Conservation (phyloP, 2,888 invertebrate genomes). For the Camptogramma bilineatum region DNA sequence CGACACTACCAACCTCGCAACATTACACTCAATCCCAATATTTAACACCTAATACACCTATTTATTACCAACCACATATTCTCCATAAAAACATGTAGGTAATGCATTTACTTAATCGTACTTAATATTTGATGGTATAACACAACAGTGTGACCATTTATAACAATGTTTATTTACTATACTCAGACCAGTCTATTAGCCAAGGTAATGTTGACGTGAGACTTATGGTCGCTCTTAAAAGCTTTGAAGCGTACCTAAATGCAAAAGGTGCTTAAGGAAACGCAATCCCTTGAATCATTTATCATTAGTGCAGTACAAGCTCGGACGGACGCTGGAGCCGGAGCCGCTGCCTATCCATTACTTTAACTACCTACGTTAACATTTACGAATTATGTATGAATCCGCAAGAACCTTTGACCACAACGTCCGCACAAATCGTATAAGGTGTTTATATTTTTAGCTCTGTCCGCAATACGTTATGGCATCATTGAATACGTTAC, state of each 20-base stretch:
- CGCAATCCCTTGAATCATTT: slow-evolving; percentile 58
- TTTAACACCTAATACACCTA: slow-evolving; percentile 4
- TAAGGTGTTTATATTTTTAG: slow-evolving; percentile 9
- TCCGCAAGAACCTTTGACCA: slow-evolving; percentile 33
- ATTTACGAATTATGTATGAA: slow-evolving; percentile 38
- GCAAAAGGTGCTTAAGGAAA: slow-evolving; percentile 60
- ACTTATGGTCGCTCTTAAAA: slow-evolving; percentile 53
- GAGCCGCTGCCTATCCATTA: slow-evolving; percentile 49
- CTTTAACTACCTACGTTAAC: slow-evolving; percentile 37
- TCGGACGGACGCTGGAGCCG: slow-evolving; percentile 45
- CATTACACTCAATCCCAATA: slow-evolving; percentile 21
- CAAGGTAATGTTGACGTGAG: slow-evolving; percentile 54
- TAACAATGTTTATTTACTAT: slow-evolving; percentile 31
- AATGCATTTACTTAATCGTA: not conserved
- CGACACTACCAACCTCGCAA: slow-evolving; percentile 46
- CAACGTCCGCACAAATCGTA: slow-evolving; percentile 20
- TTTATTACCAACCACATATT: not conserved
- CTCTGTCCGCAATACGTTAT: slow-evolving; percentile 5
- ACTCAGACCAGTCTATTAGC: slow-evolving; percentile 47
- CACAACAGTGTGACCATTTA: slow-evolving; percentile 17
- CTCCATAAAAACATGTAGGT: not conserved
- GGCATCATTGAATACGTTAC: not conserved
- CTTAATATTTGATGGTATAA: slow-evolving; percentile 5
- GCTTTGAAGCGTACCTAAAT: slow-evolving; percentile 53
- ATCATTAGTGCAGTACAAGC: slow-evolving; percentile 58